Evolutionary conservation across 1,140 invertebrate species (phyloP).

Genomic region (Apocrypta bakeri): DNA sequence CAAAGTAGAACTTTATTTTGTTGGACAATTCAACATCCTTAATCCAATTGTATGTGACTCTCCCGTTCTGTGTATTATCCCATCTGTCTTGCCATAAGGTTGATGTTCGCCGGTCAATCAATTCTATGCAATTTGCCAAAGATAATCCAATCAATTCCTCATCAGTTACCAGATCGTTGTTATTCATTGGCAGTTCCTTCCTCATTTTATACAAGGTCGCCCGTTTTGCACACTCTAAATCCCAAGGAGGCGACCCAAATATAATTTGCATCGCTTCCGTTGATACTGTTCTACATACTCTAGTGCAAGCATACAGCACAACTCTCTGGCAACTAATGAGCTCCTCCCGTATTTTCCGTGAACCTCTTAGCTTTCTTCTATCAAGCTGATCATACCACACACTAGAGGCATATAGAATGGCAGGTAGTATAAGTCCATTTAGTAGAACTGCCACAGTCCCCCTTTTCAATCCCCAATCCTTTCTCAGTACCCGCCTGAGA

Average conservation of each 20-base stretch:
- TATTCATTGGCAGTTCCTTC: constrained; percentile 29
- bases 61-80: background rate
- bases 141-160: background rate
- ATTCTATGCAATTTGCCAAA: background rate
- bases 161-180: background rate
- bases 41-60: constrained; percentile 4
- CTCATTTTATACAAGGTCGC: constrained; percentile 25
- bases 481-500: background rate
- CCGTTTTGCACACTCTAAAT: constrained; percentile 37
- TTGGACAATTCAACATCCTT: background rate
- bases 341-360: background rate
- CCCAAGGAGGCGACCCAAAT: constrained; percentile 3
- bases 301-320: constrained; percentile 53
- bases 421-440: background rate
- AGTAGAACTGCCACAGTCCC: background rate
- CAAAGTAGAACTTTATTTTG: constrained; percentile 13
- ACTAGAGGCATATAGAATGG: background rate
- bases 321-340: constrained; percentile 47
- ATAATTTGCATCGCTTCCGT: constrained; percentile 54
- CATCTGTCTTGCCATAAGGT: constrained; percentile 28
- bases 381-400: background rate
- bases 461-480: background rate
- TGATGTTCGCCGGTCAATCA: background rate
- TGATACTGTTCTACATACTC: constrained; percentile 58
- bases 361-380: too few relatives aligned